phyloP scores from a whole-genome alignment of 2,888 invertebrate genomes.

The Sipha maydis region DNA sequence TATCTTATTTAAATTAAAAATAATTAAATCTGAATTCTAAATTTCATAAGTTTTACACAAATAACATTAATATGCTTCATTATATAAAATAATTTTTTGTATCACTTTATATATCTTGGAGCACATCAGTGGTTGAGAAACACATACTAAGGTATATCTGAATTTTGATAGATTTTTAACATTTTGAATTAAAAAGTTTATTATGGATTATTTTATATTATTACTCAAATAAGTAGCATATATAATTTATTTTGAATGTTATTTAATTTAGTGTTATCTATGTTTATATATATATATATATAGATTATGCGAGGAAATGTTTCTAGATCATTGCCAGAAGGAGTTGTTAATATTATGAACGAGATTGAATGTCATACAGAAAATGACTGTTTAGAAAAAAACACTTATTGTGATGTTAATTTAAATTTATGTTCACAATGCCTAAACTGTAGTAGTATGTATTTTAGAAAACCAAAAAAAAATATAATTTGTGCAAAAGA shows the following conservation, averaged over 20 bases:
- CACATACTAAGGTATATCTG: background rate
- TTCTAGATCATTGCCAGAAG: conserved; percentile 41
- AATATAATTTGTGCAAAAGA: conserved; percentile 36
- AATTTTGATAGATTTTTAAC: background rate
- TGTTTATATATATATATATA: background rate
- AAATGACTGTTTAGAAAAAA: conserved; percentile 23
- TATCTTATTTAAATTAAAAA: too few relatives aligned
- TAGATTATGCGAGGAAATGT: conserved; percentile 53
- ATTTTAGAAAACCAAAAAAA: conserved; percentile 45
- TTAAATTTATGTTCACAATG: conserved; percentile 56
- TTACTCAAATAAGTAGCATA: background rate
- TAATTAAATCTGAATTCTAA: too few relatives aligned
- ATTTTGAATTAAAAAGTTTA: background rate
- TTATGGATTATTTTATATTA: background rate
- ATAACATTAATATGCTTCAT: too few relatives aligned
- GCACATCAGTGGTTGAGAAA: too few relatives aligned
- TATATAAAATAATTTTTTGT: too few relatives aligned
- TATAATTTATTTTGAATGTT: background rate
- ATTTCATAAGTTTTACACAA: too few relatives aligned
- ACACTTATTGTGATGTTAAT: conserved; percentile 43
- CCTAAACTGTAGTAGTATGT: conserved; percentile 41
- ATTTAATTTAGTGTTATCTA: background rate
- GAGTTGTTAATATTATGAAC: background rate
- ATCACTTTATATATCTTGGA: too few relatives aligned
- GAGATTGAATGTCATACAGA: conserved; percentile 48